A percentile compares a stretch with the other conserved stretches of the same genome.
Evolutionary conservation across 2,797 vertebrate genomes (phyloP).

Genomic region (Hypotaenidia philippensis): DNA sequence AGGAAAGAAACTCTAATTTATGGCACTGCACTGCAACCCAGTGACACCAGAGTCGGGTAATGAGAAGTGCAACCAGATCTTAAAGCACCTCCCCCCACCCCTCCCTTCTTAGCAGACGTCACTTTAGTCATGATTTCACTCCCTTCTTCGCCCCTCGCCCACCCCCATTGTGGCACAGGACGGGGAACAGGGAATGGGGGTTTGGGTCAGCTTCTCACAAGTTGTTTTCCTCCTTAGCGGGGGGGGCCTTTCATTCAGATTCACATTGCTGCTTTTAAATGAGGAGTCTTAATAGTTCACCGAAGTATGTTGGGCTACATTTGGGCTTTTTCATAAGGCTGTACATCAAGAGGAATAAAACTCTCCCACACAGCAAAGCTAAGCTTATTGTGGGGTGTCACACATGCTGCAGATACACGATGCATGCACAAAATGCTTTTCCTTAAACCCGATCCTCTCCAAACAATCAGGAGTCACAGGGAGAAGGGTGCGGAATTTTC

Average conservation of each 20-base stretch:
- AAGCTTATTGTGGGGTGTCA: accelerated
- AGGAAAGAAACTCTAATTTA: no score
- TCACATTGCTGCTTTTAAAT: neutral
- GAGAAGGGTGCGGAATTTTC: neutral
- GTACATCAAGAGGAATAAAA: neutral
- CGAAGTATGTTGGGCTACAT: neutral
- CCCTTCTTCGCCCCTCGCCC: no score
- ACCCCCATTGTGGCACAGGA: no score
- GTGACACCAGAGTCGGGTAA: no score
- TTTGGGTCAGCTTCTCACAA: no score
- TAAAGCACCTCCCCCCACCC: no score
- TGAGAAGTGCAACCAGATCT: no score
- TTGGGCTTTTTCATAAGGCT: neutral
- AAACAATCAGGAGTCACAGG: accelerated
- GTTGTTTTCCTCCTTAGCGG: no score
- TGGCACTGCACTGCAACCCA: no score
- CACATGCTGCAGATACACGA: neutral
- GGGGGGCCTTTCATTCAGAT: neutral
- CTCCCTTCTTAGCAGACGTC: no score
- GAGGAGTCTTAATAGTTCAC: neutral
- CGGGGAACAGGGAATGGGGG: no score
- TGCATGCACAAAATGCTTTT: accelerated
- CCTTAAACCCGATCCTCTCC: neutral
- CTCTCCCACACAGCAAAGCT: neutral
- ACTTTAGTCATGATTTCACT: no score